phyloP scores from a whole-genome alignment of 2,797 vertebrate genomes.

The Sebastes baramenuke region DNA sequence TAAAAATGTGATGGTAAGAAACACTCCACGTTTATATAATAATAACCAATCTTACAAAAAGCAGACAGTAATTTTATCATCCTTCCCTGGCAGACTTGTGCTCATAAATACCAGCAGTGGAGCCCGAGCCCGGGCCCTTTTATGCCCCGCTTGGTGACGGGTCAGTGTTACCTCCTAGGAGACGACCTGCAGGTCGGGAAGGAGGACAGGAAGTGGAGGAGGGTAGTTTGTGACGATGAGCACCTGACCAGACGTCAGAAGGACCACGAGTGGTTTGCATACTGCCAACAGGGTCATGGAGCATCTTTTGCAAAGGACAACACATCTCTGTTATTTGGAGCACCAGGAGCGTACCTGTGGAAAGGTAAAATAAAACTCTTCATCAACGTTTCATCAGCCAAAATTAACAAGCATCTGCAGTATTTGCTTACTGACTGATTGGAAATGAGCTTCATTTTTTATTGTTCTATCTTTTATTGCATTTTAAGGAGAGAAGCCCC shows the following conservation, averaged over 20 bases:
- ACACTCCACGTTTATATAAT: background rate
- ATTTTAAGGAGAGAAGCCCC: background rate
- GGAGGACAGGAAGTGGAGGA: constrained; percentile 40
- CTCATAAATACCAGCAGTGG: constrained; percentile 74
- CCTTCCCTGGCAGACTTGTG: constrained; percentile 61
- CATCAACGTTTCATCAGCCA: background rate
- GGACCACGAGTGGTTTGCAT: constrained; percentile 88
- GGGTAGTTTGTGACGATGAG: constrained; percentile 66
- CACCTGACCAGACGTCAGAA: constrained; percentile 80
- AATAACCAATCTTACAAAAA: background rate
- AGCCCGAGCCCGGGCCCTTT: background rate
- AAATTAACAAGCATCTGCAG: background rate
- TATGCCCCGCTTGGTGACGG: constrained; percentile 55
- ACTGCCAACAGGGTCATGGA: constrained; percentile 93
- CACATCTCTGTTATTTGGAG: constrained; percentile 88
- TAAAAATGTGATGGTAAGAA: constrained; percentile 90
- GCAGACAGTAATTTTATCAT: background rate
- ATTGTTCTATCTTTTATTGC: background rate
- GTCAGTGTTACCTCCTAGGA: constrained; percentile 75
- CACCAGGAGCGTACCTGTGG: constrained; percentile 93
- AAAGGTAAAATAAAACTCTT: constrained; percentile 82
- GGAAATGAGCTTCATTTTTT: background rate
- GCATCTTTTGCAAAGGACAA: constrained; percentile 90
- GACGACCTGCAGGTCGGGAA: constrained; percentile 53
- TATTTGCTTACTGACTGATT: background rate